phyloP scores from a whole-genome alignment of 2,888 invertebrate genomes.

The Papilio elwesi region DNA sequence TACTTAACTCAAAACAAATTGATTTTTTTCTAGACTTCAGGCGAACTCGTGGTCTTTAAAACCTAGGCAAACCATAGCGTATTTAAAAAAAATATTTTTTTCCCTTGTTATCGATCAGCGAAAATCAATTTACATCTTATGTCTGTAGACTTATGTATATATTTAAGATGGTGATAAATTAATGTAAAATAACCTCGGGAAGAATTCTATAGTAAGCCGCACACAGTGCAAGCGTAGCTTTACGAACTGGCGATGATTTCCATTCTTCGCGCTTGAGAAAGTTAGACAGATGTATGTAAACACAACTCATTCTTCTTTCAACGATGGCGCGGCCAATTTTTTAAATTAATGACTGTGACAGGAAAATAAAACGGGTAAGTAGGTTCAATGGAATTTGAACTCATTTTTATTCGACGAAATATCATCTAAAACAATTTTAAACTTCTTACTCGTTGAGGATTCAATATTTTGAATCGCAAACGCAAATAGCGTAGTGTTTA shows the following conservation, averaged over 20 bases:
- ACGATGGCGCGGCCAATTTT: slow-evolving; percentile 35
- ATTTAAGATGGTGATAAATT: background rate
- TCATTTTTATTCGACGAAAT: slow-evolving; percentile 16
- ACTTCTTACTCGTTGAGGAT: background rate
- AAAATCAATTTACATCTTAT: background rate
- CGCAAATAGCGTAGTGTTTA: slow-evolving; percentile 2
- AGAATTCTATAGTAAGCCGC: background rate
- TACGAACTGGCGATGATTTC: slow-evolving; percentile 39
- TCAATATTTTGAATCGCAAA: background rate
- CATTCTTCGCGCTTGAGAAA: slow-evolving; percentile 41
- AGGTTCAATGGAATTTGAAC: slow-evolving; percentile 21
- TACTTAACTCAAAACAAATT: no score
- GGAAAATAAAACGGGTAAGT: slow-evolving; percentile 33
- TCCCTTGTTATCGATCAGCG: no score
- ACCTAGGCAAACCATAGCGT: no score
- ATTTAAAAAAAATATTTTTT: no score
- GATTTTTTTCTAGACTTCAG: background rate
- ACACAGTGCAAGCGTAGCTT: slow-evolving; percentile 34
- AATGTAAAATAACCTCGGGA: slow-evolving; percentile 5
- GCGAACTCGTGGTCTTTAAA: no score
- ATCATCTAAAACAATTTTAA: slow-evolving; percentile 4
- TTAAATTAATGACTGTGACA: slow-evolving; percentile 41
- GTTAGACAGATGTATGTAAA: slow-evolving; percentile 40
- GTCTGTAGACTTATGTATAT: background rate
- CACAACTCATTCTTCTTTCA: slow-evolving; percentile 38